phyloP scores from a whole-genome alignment of 2,113 vertebrate species.

The Campylomormyrus numenius region DNA sequence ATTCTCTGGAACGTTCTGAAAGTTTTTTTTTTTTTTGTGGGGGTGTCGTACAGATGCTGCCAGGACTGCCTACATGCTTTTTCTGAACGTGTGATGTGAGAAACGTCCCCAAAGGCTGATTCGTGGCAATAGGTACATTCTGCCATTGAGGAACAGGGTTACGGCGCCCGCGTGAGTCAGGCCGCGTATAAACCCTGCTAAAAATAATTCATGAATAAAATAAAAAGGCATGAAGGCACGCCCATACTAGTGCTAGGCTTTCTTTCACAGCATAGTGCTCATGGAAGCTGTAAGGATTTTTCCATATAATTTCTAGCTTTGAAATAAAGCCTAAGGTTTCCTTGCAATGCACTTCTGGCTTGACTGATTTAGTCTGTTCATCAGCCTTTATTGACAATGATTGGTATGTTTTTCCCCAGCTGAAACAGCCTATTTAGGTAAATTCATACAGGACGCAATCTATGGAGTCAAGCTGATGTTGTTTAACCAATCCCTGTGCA shows the following conservation, averaged over 20 bases:
- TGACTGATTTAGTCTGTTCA: neutral
- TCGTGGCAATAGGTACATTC: neutral
- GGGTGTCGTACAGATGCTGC: neutral
- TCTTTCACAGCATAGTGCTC: neutral
- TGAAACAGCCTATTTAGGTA: neutral
- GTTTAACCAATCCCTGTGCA: neutral
- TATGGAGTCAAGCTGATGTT: neutral
- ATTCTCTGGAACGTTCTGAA: neutral
- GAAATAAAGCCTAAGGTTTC: neutral
- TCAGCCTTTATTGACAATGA: neutral
- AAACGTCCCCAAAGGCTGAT: neutral
- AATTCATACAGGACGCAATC: neutral
- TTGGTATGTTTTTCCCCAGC: neutral
- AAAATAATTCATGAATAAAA: neutral
- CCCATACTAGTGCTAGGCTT: neutral
- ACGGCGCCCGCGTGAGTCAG: neutral
- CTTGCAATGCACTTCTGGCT: neutral
- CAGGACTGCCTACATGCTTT: neutral
- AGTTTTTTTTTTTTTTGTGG: neutral
- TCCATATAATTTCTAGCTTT: neutral
- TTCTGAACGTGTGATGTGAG: neutral
- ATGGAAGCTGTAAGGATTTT: neutral
- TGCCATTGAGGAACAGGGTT: neutral
- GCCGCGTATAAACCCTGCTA: neutral
- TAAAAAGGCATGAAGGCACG: neutral